phyloP scores from a whole-genome alignment of 1,140 invertebrate species.

The Drosophila trapezifrons region DNA sequence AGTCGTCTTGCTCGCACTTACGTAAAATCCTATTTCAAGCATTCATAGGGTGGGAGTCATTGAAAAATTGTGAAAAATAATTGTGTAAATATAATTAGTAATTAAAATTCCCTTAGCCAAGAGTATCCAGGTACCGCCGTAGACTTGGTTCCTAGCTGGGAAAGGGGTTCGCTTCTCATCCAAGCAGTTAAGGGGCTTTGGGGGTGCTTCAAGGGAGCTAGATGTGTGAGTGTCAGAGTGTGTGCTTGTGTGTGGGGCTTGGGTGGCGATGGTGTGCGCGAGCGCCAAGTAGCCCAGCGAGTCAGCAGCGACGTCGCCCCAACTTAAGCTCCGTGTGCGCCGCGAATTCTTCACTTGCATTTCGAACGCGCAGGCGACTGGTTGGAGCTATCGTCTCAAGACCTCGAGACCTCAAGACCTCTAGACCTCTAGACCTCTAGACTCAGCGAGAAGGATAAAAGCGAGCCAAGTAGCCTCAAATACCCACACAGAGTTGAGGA shows the following conservation, averaged over 20 bases:
- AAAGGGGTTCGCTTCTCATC: slow-evolving; percentile 19
- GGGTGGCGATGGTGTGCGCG: slow-evolving; percentile 46
- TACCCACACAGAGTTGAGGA: slow-evolving; percentile 23
- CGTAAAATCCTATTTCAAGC: too few relatives aligned
- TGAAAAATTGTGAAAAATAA: background rate
- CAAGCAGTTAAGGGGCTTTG: slow-evolving; percentile 3
- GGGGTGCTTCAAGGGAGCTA: background rate
- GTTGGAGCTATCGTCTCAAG: slow-evolving; percentile 42
- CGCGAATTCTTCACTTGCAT: slow-evolving; percentile 80
- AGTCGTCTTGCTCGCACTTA: too few relatives aligned
- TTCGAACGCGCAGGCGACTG: slow-evolving; percentile 75
- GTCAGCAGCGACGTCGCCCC: slow-evolving; percentile 44
- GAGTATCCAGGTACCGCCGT: background rate
- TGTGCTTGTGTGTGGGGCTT: slow-evolving; percentile 3
- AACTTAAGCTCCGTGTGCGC: slow-evolving; percentile 79
- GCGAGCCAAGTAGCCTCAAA: slow-evolving; percentile 13
- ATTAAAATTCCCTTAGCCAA: background rate
- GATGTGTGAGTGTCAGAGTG: background rate
- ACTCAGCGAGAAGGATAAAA: slow-evolving; percentile 3
- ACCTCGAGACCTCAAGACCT: slow-evolving; percentile 11
- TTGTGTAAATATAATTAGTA: background rate
- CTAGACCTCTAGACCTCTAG: slow-evolving; percentile 21
- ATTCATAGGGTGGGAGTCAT: background rate
- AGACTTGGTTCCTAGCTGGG: background rate
- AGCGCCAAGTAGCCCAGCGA: slow-evolving; percentile 55